Conservation (phyloP, 1,140 invertebrate species). For the Eupeodes corollae region DNA sequence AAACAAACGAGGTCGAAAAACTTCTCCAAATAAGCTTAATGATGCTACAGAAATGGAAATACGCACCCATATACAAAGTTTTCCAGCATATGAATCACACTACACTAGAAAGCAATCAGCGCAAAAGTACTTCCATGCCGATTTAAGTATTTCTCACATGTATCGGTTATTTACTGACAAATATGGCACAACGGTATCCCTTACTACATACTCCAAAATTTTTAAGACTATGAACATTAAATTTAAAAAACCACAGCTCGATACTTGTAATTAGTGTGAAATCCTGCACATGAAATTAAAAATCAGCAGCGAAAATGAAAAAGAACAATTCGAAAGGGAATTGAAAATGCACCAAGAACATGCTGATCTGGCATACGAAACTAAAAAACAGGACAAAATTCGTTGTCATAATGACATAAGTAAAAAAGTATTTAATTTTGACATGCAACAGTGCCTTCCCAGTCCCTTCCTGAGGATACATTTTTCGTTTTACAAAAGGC, state of each 20-base stretch:
- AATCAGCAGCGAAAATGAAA: conserved; percentile 7
- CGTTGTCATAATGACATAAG: conserved; percentile 4
- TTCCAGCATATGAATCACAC: no score
- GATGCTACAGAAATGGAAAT: no score
- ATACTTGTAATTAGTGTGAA: conserved; percentile 18
- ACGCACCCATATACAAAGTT: no score
- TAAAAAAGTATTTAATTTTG: conserved; percentile 17
- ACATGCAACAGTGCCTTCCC: conserved; percentile 32
- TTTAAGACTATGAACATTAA: no score
- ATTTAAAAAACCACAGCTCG: conserved; percentile 15
- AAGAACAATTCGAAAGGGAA: conserved; percentile 1
- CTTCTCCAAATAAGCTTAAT: no score
- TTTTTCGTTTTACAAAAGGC: conserved; percentile 28
- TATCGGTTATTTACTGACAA: conserved; percentile 6
- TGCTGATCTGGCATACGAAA: not conserved
- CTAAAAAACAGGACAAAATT: conserved; percentile 3
- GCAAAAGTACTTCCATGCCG: no score
- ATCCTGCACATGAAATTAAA: conserved; percentile 3
- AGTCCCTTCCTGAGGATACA: conserved; percentile 21
- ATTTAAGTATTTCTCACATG: conserved; percentile 8
- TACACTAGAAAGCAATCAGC: no score
- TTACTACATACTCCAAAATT: conserved; percentile 6
- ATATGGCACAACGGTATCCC: conserved; percentile 7
- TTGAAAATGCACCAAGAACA: not conserved
- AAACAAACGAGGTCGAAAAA: no score